These are phyloP conservation scores for Tragelaphus imberbis DNA, from an alignment of 2,113 vertebrate species.

Conservation along the genomic window DNA sequence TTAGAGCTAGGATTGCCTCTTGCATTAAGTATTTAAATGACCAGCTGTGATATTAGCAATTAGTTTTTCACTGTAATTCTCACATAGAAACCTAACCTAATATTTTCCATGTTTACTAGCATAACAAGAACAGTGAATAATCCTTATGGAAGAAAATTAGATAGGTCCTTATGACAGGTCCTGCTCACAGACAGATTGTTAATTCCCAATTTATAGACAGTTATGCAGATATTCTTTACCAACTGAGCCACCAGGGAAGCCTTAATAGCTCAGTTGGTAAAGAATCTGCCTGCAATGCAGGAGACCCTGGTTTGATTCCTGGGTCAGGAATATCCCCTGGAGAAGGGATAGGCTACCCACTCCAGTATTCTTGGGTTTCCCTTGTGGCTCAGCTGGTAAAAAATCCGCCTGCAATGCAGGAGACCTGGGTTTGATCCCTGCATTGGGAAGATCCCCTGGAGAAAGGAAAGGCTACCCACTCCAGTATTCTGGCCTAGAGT, in stretches of 20 bases:
- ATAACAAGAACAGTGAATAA: not conserved
- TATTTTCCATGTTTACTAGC: not conserved
- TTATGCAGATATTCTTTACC: not conserved
- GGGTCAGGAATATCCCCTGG: no score
- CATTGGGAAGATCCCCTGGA: not conserved
- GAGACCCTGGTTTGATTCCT: no score
- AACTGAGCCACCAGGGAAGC: not conserved
- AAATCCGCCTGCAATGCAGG: accelerated
- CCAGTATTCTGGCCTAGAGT: not conserved
- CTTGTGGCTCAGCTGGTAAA: not conserved
- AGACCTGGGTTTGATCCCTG: not conserved
- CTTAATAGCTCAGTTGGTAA: not conserved
- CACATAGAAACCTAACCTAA: not conserved
- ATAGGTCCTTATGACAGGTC: not conserved
- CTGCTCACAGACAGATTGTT: not conserved
- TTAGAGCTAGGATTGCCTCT: not conserved
- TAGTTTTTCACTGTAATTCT: not conserved
- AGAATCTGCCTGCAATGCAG: not conserved
- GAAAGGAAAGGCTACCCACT: not conserved
- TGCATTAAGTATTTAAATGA: not conserved
- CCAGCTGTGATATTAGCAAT: no score
- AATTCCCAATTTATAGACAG: not conserved
- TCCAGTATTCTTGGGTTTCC: no score
- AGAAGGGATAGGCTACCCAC: no score
- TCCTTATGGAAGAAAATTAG: not conserved